Conservation (phyloP, 2,797 vertebrate genomes). For the Sebastolobus alascanus region DNA sequence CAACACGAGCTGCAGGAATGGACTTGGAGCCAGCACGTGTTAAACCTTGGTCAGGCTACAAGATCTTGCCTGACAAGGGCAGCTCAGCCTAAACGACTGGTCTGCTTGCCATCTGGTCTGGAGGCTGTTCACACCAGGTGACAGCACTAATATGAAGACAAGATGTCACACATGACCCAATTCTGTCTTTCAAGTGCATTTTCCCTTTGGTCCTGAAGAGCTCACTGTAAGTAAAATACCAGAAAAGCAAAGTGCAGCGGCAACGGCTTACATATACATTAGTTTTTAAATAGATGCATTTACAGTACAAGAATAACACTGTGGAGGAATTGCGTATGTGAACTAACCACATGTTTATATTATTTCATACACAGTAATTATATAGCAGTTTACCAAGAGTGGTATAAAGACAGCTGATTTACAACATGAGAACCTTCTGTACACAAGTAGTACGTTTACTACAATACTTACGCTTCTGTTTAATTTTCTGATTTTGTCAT, state of each 20-base stretch:
- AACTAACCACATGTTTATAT: not conserved
- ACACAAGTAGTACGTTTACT: not conserved
- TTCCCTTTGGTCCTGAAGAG: slow-evolving; percentile 24
- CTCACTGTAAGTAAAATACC: slow-evolving; percentile 7
- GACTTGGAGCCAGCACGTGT: slow-evolving; percentile 32
- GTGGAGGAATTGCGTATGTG: not conserved
- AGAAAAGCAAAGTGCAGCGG: not conserved
- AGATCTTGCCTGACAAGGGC: slow-evolving; percentile 66
- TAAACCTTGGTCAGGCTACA: slow-evolving; percentile 58
- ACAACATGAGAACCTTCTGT: not conserved
- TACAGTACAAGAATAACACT: not conserved
- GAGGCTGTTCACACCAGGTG: slow-evolving; percentile 74
- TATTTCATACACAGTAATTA: not conserved
- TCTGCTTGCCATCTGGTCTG: slow-evolving; percentile 72
- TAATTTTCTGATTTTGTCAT: not conserved
- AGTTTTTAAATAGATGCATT: not conserved
- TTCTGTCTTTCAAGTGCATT: slow-evolving; percentile 60
- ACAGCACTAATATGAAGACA: slow-evolving; percentile 69
- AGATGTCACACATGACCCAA: slow-evolving; percentile 66
- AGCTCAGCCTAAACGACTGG: slow-evolving; percentile 66
- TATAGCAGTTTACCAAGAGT: not conserved
- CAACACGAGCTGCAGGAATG: slow-evolving; percentile 21
- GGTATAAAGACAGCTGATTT: not conserved
- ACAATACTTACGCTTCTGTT: not conserved
- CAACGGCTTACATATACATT: not conserved